Base-by-base conservation (phyloP, 2,797 vertebrate genomes). In the Pseudochirops cupreus region DNA sequence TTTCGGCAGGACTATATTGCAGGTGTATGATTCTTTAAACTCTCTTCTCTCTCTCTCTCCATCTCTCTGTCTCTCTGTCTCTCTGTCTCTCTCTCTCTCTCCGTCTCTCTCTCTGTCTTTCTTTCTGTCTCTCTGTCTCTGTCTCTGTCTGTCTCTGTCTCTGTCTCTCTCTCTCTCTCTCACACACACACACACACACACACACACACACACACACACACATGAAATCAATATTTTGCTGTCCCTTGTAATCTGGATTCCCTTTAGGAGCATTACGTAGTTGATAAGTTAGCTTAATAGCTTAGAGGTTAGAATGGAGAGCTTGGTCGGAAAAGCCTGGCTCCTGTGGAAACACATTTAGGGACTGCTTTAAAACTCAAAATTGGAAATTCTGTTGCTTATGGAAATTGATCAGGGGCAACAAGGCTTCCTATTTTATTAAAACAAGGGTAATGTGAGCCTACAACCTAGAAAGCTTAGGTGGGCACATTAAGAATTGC, bases 231-330 rank as follows among this genome's bases (percentile, higher is more conserved):
- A 90, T 97, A 92, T 98, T 97, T 98, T 96, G 94, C 94, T 98
- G 96, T 98, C 90, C 95, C 91, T 95, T 97, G 91, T 62, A 58
- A 98, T 98, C 53, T 91, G 93, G 14, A 97, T 98, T 98, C 95
- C 95, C 67, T 93, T 95, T 98, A 97, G 98, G 98, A 95, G 96
- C 92, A 96, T 98, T 98, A 97, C 97, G 98, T 98, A 96, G 96
- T 97, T 97, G 97, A 95, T 94, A 93, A 56, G 95, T 96, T 98
- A 94, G 96, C 97, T 46, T 98, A 97, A 98, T 96, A 97, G 96
- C 93, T 1, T 0, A 0, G 96, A 98, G 98, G 97, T 97, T 7
- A 5, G 95, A 91, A 96, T 96, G 93, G 97, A 95, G 97, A 97
- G 97, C 96, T 95, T 95, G 96, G 94, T 97, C 74, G 5, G 98